Conservation (phyloP, 2,113 vertebrate species). For the Monarcha castaneiventris region DNA sequence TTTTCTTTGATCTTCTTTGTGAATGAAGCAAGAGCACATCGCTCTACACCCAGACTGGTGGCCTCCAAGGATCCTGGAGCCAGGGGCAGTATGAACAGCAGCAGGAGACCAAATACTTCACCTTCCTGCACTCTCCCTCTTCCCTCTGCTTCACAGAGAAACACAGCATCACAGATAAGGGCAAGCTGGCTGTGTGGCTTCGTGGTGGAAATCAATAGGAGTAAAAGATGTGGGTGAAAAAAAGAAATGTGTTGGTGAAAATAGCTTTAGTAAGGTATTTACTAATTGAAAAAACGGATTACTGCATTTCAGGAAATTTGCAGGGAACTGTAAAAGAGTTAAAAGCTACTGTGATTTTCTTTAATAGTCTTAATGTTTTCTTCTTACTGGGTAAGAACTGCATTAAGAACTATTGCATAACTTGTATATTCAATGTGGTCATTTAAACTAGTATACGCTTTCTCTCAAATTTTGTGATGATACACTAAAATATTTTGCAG, state of each 20-base stretch:
- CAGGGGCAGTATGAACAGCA: neutral
- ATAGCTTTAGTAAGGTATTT: neutral
- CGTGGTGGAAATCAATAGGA: neutral
- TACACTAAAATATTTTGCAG: neutral
- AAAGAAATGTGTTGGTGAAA: neutral
- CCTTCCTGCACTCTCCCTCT: neutral
- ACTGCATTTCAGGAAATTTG: neutral
- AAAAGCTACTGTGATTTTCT: neutral
- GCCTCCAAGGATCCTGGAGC: no score
- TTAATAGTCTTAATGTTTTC: neutral
- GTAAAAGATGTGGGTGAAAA: neutral
- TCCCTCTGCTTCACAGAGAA: neutral
- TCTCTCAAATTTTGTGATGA: neutral
- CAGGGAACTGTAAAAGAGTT: neutral
- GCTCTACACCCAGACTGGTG: neutral
- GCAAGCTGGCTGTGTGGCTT: accelerated
- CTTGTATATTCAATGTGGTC: accelerated
- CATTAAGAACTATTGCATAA: neutral
- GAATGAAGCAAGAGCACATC: neutral
- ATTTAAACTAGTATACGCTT: neutral
- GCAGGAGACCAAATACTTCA: neutral
- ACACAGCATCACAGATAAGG: neutral
- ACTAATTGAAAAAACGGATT: neutral
- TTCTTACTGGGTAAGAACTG: neutral
- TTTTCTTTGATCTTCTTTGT: neutral